Conservation (phyloP, 1,140 invertebrate species). For the Harlomillsia oculata region DNA sequence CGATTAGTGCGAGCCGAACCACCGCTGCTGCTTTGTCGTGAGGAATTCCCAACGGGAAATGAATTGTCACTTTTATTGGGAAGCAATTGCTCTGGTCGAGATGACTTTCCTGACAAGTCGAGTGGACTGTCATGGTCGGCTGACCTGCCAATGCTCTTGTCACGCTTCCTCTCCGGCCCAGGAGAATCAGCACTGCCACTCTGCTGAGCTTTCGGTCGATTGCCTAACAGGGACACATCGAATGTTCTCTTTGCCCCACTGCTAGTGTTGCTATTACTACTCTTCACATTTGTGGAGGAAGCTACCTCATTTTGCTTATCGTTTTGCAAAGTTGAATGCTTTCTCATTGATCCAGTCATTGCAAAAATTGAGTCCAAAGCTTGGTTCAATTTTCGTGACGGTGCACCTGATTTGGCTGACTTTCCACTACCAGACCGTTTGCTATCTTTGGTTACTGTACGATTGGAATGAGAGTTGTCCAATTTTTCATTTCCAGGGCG, state of each 20-base stretch:
- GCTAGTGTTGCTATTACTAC: background rate
- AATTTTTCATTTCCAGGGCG: too few relatives aligned
- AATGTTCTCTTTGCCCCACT: too few relatives aligned
- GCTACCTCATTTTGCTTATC: too few relatives aligned
- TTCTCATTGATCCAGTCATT: too few relatives aligned
- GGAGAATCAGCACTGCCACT: slow-evolving; percentile 2
- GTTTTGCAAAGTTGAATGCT: slow-evolving; percentile 1
- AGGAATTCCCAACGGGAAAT: slow-evolving; percentile 10
- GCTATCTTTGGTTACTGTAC: too few relatives aligned
- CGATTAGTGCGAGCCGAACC: background rate
- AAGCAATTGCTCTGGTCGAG: slow-evolving; percentile 11
- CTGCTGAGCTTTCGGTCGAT: background rate
- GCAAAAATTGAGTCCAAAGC: too few relatives aligned
- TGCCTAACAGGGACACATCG: too few relatives aligned
- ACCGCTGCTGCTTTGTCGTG: background rate
- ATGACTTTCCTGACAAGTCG: slow-evolving; percentile 33
- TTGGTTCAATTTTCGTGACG: too few relatives aligned
- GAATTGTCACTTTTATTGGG: slow-evolving; percentile 11
- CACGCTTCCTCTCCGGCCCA: slow-evolving; percentile 8
- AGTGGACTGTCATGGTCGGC: slow-evolving; percentile 28
- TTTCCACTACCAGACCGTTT: too few relatives aligned
- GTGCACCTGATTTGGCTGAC: too few relatives aligned
- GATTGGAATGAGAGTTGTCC: too few relatives aligned
- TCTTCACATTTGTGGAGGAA: too few relatives aligned
- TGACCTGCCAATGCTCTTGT: slow-evolving; percentile 7